Conservation (phyloP, 2,888 invertebrate species). For the Colletes collaris region DNA sequence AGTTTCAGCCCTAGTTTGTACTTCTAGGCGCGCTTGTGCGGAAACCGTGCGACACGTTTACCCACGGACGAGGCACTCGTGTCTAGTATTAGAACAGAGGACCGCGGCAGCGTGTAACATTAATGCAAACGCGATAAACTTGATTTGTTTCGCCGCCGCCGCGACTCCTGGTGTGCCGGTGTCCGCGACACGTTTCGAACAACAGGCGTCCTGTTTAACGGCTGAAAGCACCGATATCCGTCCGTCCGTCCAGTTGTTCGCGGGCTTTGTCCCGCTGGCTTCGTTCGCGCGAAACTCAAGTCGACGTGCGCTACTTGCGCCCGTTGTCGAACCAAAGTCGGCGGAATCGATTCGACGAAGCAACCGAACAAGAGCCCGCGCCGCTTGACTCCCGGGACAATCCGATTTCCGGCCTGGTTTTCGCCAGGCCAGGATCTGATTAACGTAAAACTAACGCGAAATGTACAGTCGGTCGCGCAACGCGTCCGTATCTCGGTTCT, state of each 20-base stretch:
- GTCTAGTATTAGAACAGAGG: too few species aligned
- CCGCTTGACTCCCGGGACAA: conserved; percentile 32
- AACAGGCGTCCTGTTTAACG: conserved; percentile 64
- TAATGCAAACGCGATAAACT: conserved; percentile 25
- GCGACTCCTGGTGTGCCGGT: not conserved
- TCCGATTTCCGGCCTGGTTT: conserved; percentile 42
- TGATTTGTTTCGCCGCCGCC: conserved; percentile 1
- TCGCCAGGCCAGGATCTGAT: conserved; percentile 16
- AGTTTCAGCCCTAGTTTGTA: too few species aligned
- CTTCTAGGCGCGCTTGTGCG: too few species aligned
- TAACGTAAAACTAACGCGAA: too few species aligned
- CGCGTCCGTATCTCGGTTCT: too few species aligned
- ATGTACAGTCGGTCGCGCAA: too few species aligned
- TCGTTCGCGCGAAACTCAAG: conserved; percentile 57
- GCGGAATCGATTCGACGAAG: conserved; percentile 39
- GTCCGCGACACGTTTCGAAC: conserved; percentile 46
- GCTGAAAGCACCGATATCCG: conserved; percentile 71
- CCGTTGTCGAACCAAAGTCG: conserved; percentile 33
- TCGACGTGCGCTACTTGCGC: conserved; percentile 49
- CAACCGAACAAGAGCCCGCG: conserved; percentile 10
- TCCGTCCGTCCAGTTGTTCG: conserved; percentile 42
- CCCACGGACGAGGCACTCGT: too few species aligned
- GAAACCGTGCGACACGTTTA: too few species aligned
- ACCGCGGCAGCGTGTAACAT: not conserved
- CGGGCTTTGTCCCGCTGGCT: conserved; percentile 60